These are phyloP conservation scores for Lethrus apterus DNA, from an alignment of 1,140 invertebrate genomes.

Conservation along the genomic window DNA sequence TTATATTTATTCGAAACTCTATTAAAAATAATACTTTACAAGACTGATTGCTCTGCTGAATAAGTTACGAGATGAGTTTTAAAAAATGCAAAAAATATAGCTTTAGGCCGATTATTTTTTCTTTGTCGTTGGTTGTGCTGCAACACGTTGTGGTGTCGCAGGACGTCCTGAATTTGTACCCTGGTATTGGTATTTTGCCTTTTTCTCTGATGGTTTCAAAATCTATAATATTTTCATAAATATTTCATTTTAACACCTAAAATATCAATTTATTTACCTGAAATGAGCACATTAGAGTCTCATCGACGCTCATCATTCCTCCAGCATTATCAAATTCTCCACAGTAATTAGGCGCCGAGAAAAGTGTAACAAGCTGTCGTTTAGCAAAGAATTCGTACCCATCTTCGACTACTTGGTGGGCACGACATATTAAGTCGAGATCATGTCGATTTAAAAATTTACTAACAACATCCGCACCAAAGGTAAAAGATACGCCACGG, in stretches of 20 bases:
- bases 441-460: constrained; percentile 81
- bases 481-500: constrained; percentile 81
- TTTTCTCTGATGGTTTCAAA: constrained; percentile 97
- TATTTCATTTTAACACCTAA: background rate
- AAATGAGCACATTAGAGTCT: constrained; percentile 98
- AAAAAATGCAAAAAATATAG: constrained; percentile 15
- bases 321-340: constrained; percentile 70
- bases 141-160: constrained; percentile 78
- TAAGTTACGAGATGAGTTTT: constrained; percentile 16
- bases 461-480: constrained; percentile 75
- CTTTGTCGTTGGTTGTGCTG: constrained; percentile 55
- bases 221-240: constrained; percentile 56
- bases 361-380: constrained; percentile 85
- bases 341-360: constrained; percentile 82
- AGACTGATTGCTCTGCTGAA: constrained; percentile 11
- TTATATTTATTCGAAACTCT: constrained; percentile 11
- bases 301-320: constrained; percentile 99
- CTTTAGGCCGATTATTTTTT: constrained; percentile 57
- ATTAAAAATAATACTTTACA: constrained; percentile 12
- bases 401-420: constrained; percentile 80
- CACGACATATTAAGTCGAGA: constrained; percentile 81
- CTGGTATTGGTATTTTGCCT: constrained; percentile 97
- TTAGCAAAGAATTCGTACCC: constrained; percentile 49
- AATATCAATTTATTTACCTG: constrained; percentile 38
- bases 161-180: constrained; percentile 74